Percentiles rank a stretch among this genome's conserved stretches.
phyloP scores from a whole-genome alignment of 2,113 vertebrate species.

The Electrona antarctica region DNA sequence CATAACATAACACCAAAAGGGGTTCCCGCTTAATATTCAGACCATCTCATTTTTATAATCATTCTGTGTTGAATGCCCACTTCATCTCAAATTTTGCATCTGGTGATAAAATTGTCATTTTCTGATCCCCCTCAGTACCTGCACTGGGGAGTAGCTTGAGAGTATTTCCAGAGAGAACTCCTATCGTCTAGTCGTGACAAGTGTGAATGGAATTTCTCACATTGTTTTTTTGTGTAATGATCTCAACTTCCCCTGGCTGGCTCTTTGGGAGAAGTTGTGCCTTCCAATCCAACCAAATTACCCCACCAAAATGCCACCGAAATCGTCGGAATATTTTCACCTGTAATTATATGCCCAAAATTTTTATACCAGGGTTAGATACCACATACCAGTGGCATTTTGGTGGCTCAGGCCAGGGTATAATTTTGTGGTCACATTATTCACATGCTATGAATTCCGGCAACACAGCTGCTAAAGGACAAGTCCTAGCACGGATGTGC shows the following conservation, averaged over 20 bases:
- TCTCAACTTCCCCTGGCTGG: background rate
- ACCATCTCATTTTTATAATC: no score
- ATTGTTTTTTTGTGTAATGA: slow-evolving; percentile 6
- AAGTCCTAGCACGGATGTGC: background rate
- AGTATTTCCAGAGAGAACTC: slow-evolving; percentile 2
- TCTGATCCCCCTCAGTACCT: slow-evolving; percentile 7
- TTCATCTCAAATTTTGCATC: slow-evolving; percentile 39
- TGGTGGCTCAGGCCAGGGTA: no score
- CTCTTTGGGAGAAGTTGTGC: background rate
- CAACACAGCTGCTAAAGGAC: slow-evolving; percentile 16
- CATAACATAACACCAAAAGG: no score
- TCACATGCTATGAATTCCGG: background rate
- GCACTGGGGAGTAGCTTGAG: slow-evolving; percentile 1
- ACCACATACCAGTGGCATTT: no score
- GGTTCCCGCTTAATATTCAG: no score
- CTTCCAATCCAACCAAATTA: no score
- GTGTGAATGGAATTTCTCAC: slow-evolving; percentile 30
- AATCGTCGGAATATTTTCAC: no score
- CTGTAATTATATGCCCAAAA: no score
- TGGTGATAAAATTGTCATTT: slow-evolving; percentile 5
- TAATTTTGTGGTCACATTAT: no score
- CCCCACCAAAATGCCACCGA: no score
- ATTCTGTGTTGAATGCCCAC: slow-evolving; percentile 17
- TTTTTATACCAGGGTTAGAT: no score
- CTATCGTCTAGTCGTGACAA: background rate